phyloP scores from a whole-genome alignment of 2,797 vertebrate genomes.

The Epinephelus malabaricus region DNA sequence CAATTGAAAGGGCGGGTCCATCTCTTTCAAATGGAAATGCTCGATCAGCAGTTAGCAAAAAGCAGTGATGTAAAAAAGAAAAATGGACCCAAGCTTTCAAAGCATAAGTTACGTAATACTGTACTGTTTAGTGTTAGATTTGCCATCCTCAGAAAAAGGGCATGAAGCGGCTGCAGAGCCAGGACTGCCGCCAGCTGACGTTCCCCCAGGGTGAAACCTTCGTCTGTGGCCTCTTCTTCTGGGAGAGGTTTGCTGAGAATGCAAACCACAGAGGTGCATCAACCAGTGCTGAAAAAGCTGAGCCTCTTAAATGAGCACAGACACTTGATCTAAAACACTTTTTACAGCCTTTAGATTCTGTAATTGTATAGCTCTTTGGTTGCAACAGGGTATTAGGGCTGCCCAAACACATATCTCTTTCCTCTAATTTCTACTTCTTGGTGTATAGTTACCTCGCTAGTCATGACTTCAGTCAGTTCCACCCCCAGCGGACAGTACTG shows the following conservation, averaged over 20 bases:
- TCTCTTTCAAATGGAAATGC: too few species aligned
- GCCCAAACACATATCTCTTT: background rate
- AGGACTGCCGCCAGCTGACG: constrained; percentile 56
- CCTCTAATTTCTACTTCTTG: background rate
- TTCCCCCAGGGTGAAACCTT: constrained; percentile 41
- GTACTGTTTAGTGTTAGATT: constrained; percentile 57
- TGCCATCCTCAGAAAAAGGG: constrained; percentile 38
- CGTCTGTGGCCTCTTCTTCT: constrained; percentile 54
- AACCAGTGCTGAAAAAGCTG: constrained; percentile 6
- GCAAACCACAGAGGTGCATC: constrained; percentile 32
- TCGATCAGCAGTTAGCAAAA: too few species aligned
- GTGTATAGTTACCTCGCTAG: constrained; percentile 59
- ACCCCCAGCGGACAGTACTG: constrained; percentile 97
- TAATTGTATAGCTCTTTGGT: background rate
- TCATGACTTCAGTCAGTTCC: constrained; percentile 86
- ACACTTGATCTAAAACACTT: background rate
- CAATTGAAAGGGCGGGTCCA: background rate
- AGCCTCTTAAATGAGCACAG: background rate
- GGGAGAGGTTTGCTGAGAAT: constrained; percentile 69
- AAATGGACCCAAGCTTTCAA: too few species aligned
- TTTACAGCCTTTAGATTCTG: background rate
- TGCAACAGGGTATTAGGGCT: background rate
- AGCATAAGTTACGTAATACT: background rate
- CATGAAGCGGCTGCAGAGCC: constrained; percentile 39
- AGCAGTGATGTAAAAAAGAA: too few species aligned